A percentile compares a stretch with the other conserved stretches of the same genome.
Conservation (phyloP, 2,888 invertebrate genomes). For the Cerceris ruficornis region DNA sequence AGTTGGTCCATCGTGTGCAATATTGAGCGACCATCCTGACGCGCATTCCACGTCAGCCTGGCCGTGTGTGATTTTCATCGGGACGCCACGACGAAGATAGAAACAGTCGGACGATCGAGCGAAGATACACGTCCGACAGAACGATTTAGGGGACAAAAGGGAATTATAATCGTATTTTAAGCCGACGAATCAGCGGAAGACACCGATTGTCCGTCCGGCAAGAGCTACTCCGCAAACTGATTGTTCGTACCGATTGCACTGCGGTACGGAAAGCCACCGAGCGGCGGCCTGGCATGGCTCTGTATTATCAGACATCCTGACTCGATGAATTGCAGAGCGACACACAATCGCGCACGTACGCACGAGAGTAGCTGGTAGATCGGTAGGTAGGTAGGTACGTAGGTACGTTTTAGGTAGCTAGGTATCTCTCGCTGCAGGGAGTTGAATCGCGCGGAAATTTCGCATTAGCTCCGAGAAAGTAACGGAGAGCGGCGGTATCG, state of each 20-base stretch:
- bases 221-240: constrained; percentile 48
- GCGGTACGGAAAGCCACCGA: constrained; percentile 33
- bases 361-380: too few species aligned
- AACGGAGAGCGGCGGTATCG: too few species aligned
- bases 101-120: constrained; percentile 4
- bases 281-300: constrained; percentile 27
- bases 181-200: constrained; percentile 46
- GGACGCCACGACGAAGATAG: constrained; percentile 14
- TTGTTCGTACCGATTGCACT: constrained; percentile 48
- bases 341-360: not conserved
- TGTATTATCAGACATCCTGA: constrained; percentile 49
- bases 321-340: constrained; percentile 22
- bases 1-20: constrained; percentile 61
- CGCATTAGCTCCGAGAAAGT: too few species aligned
- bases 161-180: constrained; percentile 75
- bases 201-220: constrained; percentile 49
- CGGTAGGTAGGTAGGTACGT: not conserved
- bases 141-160: constrained; percentile 65
- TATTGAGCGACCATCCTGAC: constrained; percentile 62
- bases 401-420: not conserved
- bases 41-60: constrained; percentile 4
- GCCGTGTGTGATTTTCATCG: constrained; percentile 31
- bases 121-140: constrained; percentile 43
- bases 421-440: too few species aligned
- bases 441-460: too few species aligned